Conservation (phyloP, 1,140 invertebrate genomes). For the Caerostris darwini region DNA sequence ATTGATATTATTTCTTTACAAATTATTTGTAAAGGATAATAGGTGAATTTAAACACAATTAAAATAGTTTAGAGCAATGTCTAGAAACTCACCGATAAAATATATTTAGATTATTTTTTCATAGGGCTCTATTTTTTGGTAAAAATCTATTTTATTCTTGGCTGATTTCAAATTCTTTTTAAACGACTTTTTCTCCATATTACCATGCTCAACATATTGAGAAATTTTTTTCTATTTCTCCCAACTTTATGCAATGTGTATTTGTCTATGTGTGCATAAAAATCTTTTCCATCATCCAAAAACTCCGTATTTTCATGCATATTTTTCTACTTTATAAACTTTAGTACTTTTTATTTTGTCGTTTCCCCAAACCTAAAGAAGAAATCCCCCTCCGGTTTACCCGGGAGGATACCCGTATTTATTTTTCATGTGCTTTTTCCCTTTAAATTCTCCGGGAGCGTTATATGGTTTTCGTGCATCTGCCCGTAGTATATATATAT, state of each 20-base stretch:
- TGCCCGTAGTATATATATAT: not conserved
- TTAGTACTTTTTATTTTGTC: not conserved
- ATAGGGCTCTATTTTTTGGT: too few relatives aligned
- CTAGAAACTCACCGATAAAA: too few relatives aligned
- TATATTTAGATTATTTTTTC: too few relatives aligned
- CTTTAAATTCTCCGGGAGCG: not conserved
- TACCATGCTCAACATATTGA: not conserved
- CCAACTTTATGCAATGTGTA: not conserved
- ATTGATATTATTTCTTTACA: too few relatives aligned
- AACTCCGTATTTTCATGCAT: not conserved
- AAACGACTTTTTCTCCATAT: not conserved
- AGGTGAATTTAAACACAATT: too few relatives aligned
- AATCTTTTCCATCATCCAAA: not conserved
- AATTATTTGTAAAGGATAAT: too few relatives aligned
- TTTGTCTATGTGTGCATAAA: not conserved
- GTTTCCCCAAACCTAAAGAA: not conserved
- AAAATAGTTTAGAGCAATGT: too few relatives aligned
- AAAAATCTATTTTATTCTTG: too few relatives aligned
- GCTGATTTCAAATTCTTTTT: not conserved
- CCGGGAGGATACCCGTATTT: not conserved
- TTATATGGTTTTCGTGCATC: not conserved
- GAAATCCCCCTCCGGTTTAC: not conserved
- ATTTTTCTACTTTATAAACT: not conserved
- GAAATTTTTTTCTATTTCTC: not conserved
- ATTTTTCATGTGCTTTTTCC: slow-evolving; percentile 12